Conservation (phyloP, 2,797 vertebrate species). For the Falco novaeseelandiae region DNA sequence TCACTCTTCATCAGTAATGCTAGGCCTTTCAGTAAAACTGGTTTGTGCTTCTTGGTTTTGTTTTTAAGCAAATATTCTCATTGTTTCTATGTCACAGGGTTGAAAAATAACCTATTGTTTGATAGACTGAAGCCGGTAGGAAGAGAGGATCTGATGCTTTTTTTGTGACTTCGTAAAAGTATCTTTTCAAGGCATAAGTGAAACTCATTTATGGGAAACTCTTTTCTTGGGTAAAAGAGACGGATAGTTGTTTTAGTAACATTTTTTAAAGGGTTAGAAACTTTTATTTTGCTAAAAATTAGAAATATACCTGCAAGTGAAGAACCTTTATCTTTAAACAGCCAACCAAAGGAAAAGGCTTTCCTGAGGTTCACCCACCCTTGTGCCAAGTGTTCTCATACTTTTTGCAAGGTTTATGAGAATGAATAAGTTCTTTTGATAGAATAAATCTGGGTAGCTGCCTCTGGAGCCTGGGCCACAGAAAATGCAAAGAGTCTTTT, state of each 20-base stretch:
- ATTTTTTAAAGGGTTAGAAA: background rate
- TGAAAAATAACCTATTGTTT: background rate
- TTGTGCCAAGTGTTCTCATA: background rate
- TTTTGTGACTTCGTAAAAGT: background rate
- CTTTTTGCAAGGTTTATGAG: background rate
- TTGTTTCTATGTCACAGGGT: background rate
- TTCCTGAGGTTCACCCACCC: background rate
- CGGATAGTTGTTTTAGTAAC: background rate
- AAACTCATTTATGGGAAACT: background rate
- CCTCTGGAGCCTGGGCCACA: background rate
- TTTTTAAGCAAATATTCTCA: background rate
- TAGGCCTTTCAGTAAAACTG: background rate
- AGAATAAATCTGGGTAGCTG: background rate
- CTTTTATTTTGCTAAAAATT: background rate
- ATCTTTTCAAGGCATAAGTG: background rate
- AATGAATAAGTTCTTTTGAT: background rate
- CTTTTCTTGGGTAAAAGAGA: background rate
- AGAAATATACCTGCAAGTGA: background rate
- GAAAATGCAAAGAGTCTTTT: background rate
- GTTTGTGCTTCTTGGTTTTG: background rate
- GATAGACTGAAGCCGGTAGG: background rate
- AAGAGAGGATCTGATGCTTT: accelerated
- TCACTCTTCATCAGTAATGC: background rate
- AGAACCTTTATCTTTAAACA: accelerated
- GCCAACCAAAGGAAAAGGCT: background rate